A percentile compares a stretch with the other conserved stretches of the same genome.
phyloP scores from a whole-genome alignment of 2,888 invertebrate species.

The Ashinkailepas kermadecensis region DNA sequence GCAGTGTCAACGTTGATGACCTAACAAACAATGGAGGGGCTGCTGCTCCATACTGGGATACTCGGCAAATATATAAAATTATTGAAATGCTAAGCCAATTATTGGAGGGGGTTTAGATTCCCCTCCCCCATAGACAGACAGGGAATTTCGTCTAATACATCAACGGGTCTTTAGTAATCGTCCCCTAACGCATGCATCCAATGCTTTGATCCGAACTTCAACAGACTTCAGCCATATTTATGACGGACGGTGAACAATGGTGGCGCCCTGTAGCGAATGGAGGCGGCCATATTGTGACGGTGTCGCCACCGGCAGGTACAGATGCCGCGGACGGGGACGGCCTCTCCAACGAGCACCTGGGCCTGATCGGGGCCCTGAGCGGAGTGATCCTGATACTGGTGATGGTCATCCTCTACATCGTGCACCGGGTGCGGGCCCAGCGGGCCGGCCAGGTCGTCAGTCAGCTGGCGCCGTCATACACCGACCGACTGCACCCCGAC shows the following conservation, averaged over 20 bases:
- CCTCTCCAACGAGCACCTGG: constrained; percentile 27
- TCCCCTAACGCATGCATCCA: no score
- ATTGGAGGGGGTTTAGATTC: no score
- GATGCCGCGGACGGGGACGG: constrained; percentile 35
- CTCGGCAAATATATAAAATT: no score
- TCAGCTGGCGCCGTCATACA: neutral
- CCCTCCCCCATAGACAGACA: no score
- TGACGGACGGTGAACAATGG: neutral
- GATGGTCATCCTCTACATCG: constrained; percentile 62
- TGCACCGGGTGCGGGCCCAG: constrained; percentile 60
- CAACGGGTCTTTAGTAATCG: no score
- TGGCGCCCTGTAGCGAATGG: neutral
- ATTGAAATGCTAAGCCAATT: no score
- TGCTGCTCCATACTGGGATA: no score
- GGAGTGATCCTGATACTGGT: constrained; percentile 64
- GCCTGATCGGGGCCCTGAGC: constrained; percentile 63
- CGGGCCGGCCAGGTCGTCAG: constrained; percentile 47
- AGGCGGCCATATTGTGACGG: neutral
- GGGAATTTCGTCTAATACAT: no score
- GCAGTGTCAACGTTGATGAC: no score
- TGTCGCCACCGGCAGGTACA: constrained; percentile 30
- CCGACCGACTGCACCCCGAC: neutral
- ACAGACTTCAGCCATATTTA: no score
- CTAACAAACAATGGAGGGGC: no score
- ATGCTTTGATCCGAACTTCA: no score